Percentiles rank a stretch among this genome's conserved stretches.
These are phyloP conservation scores for Athalia rosae DNA, from an alignment of 2,888 invertebrate genomes.

Conservation along the genomic window DNA sequence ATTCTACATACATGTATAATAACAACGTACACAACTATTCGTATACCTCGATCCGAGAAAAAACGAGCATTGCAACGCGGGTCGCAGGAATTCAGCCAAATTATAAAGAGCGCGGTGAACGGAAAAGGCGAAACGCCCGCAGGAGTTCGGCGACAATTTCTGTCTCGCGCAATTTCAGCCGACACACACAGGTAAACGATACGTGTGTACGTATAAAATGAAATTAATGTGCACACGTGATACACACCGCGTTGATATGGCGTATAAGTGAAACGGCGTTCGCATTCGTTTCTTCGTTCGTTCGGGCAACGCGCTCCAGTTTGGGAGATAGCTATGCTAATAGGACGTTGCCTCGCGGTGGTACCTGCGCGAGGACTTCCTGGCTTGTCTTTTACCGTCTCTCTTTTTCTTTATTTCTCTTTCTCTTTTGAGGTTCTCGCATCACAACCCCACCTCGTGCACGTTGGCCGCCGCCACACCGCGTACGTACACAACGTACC, in stretches of 20 bases:
- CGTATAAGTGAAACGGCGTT: too few relatives aligned
- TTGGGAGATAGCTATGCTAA: slow-evolving; percentile 47
- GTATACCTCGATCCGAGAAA: too few relatives aligned
- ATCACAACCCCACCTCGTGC: not conserved
- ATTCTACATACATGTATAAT: too few relatives aligned
- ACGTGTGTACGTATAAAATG: too few relatives aligned
- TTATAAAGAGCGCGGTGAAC: not conserved
- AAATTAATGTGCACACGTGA: too few relatives aligned
- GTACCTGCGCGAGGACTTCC: not conserved
- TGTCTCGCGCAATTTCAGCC: not conserved
- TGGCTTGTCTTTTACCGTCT: not conserved
- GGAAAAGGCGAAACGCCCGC: not conserved
- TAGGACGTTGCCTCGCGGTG: not conserved
- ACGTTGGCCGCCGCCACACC: not conserved
- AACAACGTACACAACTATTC: too few relatives aligned
- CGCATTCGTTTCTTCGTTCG: not conserved
- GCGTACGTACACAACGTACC: too few relatives aligned
- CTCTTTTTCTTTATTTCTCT: not conserved
- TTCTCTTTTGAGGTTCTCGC: slow-evolving; percentile 3
- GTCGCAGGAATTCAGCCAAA: not conserved
- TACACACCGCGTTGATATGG: not conserved
- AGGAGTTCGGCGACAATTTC: slow-evolving; percentile 23
- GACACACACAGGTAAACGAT: not conserved
- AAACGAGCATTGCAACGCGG: too few relatives aligned
- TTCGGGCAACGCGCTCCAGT: slow-evolving; percentile 44